Evolutionary conservation across 2,113 vertebrate species (phyloP).

Genomic region (Pelvicachromis taeniatus): DNA sequence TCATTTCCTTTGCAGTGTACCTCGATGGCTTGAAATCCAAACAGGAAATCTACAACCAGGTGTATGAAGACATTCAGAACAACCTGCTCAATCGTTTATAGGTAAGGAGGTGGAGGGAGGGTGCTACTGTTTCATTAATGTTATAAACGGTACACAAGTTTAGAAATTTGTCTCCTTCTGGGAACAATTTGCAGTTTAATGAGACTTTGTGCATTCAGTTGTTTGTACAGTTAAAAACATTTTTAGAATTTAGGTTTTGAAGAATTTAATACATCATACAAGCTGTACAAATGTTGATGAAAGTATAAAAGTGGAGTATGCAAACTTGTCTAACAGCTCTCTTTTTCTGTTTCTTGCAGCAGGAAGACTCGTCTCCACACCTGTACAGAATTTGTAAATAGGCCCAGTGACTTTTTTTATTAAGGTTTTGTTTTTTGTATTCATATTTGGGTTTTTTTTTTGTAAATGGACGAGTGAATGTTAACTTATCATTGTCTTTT

Average conservation of each 20-base stretch:
- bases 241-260: neutral
- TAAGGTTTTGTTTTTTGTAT: neutral
- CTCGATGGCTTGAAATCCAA: conserved; percentile 75
- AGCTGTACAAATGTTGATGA: neutral
- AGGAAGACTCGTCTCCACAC: conserved; percentile 36
- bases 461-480: conserved; percentile 23
- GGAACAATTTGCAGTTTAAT: no score
- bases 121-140: neutral
- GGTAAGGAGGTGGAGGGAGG: conserved; percentile 42
- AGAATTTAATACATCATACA: neutral
- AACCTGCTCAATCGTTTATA: conserved; percentile 79
- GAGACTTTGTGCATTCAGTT: neutral
- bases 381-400: conserved; percentile 77
- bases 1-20: conserved; percentile 50
- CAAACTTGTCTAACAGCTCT: neutral
- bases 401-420: neutral
- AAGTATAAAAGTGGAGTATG: neutral
- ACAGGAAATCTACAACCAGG: conserved; percentile 74
- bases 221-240: fast-evolving
- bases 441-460: neutral
- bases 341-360: conserved; percentile 53
- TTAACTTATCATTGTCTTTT: conserved; percentile 65
- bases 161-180: neutral
- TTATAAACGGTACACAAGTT: neutral
- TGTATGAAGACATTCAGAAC: conserved; percentile 77